Base-by-base conservation (phyloP, 2,888 invertebrate species). In the Nomada fucata region DNA sequence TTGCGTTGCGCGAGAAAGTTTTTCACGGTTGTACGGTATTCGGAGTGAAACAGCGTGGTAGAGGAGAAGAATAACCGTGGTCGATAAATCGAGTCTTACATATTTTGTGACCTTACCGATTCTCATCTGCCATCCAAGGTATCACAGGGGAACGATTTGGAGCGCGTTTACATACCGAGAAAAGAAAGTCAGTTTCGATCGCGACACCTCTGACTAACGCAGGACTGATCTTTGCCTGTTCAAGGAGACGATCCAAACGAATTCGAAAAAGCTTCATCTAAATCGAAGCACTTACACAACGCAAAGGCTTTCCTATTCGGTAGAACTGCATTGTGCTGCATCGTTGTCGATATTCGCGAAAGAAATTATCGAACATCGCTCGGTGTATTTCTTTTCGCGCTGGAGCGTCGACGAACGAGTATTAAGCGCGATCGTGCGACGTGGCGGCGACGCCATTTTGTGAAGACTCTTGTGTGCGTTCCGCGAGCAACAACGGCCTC, bases 391-490 rank as follows among this genome's bases (percentile, higher is more conserved):
- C 47, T 76, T 61, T 78, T 85, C 89, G 90, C 88, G 88, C 89
- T 91, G 89, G 90, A 91, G 89, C 87, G 88, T 86, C 90, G 87
- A 88, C 86, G 89, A 86, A 84, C 76, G 53, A 82, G 79, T 84
- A 84, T 82, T 82, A 82, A 89, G 82, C 87, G 88, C 86, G 90
- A 87, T 88, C 90, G 85, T 87, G 88, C 91, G 89, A 91, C 90
- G 91, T 91, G 91, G 91, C 91, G 90, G 77, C 90, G 91, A 87
- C 91, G 92, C 92, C 92, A 92, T 92, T 89, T 92, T 92, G 91
- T 91, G 86, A 86, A 88, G 88, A 90, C 86, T 86, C 65, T 65
- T 73, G 88, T 76, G 76, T 65, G 83, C 82, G 81, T 83, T 65
- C 47, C 64, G 71, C 75, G 83, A 81, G 52, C 61, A 79, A 79